These are phyloP conservation scores for Sebastes fasciatus DNA, from an alignment of 2,113 vertebrate species.

Conservation along the genomic window DNA sequence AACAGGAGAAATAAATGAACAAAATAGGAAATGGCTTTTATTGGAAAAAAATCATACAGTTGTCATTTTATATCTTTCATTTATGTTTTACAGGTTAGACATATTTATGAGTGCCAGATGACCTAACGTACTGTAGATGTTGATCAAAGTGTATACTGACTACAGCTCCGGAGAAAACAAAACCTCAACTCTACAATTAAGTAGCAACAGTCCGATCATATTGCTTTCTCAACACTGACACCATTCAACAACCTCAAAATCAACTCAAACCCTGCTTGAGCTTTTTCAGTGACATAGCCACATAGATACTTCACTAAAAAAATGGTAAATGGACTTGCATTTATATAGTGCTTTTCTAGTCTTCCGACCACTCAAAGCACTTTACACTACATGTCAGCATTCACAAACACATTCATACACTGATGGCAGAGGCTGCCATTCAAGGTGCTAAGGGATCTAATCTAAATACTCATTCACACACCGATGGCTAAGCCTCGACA, in stretches of 20 bases:
- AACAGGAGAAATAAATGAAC: constrained; percentile 25
- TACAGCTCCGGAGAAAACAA: neutral
- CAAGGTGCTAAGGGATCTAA: too few relatives aligned
- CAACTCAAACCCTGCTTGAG: neutral
- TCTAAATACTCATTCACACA: too few relatives aligned
- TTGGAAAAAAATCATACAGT: neutral
- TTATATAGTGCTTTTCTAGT: too few relatives aligned
- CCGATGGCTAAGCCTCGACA: too few relatives aligned
- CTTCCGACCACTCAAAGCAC: too few relatives aligned
- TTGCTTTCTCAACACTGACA: neutral
- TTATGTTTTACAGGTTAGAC: constrained; percentile 1
- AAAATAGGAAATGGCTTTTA: constrained; percentile 3
- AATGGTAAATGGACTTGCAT: too few relatives aligned
- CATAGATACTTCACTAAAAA: neutral
- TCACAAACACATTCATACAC: too few relatives aligned
- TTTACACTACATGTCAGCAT: too few relatives aligned
- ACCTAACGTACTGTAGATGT: neutral
- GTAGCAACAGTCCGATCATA: neutral
- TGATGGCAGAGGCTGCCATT: too few relatives aligned
- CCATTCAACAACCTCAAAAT: neutral
- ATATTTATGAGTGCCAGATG: neutral
- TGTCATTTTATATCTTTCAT: neutral
- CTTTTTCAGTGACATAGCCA: neutral
- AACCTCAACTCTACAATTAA: neutral
- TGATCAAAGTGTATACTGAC: neutral